Evolutionary conservation across 2,888 invertebrate species (phyloP).

Genomic region (Acleris cristana): DNA sequence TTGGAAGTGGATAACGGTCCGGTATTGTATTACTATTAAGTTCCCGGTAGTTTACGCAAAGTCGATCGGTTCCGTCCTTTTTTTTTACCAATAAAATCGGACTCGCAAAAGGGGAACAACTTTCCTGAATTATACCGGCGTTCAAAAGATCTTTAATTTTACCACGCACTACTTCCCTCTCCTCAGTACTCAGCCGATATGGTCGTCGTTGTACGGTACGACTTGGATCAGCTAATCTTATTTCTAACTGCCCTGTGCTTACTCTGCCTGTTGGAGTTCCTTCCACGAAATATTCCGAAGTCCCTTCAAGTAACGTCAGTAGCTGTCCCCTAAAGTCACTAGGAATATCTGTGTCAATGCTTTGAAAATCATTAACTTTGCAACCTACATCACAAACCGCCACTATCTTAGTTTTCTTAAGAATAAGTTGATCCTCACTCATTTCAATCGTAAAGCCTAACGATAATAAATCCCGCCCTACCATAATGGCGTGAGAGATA

Average conservation of each 20-base stretch:
- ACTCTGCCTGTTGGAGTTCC: too few species aligned
- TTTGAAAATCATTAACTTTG: too few species aligned
- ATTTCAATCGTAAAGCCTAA: too few species aligned
- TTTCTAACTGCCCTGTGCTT: not conserved
- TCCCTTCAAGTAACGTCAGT: not conserved
- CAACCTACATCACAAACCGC: too few species aligned
- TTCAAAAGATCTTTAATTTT: not conserved
- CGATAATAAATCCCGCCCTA: too few species aligned
- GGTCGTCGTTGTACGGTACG: not conserved
- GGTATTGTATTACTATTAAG: slow-evolving; percentile 37
- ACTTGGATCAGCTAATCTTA: not conserved
- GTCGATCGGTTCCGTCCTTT: slow-evolving; percentile 38
- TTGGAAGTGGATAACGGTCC: slow-evolving; percentile 24
- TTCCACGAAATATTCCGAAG: too few species aligned
- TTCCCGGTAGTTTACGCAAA: slow-evolving; percentile 38
- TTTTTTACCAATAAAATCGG: slow-evolving; percentile 35
- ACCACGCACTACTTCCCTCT: not conserved
- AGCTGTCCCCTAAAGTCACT: too few species aligned
- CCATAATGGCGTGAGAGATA: too few species aligned
- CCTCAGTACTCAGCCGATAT: not conserved
- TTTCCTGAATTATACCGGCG: not conserved
- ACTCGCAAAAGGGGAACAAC: slow-evolving; percentile 33
- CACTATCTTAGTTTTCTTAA: too few species aligned
- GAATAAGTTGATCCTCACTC: too few species aligned
- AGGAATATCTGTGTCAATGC: too few species aligned